Evolutionary conservation across 1,140 invertebrate genomes (phyloP).

Genomic region (Elymnias hypermnestra): DNA sequence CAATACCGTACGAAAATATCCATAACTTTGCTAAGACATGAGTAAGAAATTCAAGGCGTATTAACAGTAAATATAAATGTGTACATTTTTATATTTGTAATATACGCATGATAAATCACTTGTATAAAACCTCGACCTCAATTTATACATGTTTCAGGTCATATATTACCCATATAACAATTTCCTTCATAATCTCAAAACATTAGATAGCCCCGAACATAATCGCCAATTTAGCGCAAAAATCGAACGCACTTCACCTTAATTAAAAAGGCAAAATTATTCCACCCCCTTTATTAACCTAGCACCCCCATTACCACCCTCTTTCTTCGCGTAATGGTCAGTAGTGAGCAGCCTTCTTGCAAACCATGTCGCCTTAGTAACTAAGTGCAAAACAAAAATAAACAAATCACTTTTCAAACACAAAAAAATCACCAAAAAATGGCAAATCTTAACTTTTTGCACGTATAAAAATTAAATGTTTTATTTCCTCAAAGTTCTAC

Average conservation of each 20-base stretch:
- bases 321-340: constrained; percentile 63
- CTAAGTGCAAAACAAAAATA: constrained; percentile 68
- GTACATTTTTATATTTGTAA: too few relatives aligned
- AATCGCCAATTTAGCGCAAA: constrained; percentile 39
- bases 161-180: background rate
- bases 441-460: too few relatives aligned
- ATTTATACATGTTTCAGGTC: background rate
- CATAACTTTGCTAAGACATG: too few relatives aligned
- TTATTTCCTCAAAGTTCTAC: too few relatives aligned
- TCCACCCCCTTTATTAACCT: constrained; percentile 60
- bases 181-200: constrained; percentile 4
- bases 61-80: too few relatives aligned
- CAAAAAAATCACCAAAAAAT: constrained; percentile 5
- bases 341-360: constrained; percentile 53
- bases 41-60: too few relatives aligned
- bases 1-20: too few relatives aligned
- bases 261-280: constrained; percentile 70
- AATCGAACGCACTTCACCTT: constrained; percentile 51
- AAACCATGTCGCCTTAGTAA: constrained; percentile 63
- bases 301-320: constrained; percentile 26
- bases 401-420: constrained; percentile 30
- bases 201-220: constrained; percentile 10
- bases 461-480: too few relatives aligned
- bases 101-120: too few relatives aligned
- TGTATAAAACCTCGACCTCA: too few relatives aligned